Evolutionary conservation across 2,113 vertebrate genomes (phyloP).

Genomic region (Columbina picui): DNA sequence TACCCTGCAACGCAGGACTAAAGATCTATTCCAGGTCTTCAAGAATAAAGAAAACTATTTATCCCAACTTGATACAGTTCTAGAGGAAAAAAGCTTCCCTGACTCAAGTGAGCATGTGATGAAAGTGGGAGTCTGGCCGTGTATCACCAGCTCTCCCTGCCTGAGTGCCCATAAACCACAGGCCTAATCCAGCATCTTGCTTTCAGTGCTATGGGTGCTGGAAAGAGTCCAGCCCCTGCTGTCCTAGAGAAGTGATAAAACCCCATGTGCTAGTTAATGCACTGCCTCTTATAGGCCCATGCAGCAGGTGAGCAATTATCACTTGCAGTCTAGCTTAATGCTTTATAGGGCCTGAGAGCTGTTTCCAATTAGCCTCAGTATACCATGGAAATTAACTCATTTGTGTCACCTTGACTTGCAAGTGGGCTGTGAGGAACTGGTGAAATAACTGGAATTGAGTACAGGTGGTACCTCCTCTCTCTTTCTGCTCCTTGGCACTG

Average conservation of each 20-base stretch:
- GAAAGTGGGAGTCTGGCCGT: not conserved
- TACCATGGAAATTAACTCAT: constrained; percentile 64
- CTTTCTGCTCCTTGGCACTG: not conserved
- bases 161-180: not conserved
- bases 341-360: constrained; percentile 57
- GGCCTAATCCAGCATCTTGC: not conserved
- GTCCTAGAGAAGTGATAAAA: constrained; percentile 49
- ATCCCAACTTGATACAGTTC: not conserved
- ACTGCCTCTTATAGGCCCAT: constrained; percentile 39
- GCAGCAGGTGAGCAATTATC: constrained; percentile 74
- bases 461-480: constrained; percentile 11
- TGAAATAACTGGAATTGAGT: not conserved
- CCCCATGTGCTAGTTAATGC: constrained; percentile 33
- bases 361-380: constrained; percentile 68
- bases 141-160: not conserved
- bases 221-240: not conserved
- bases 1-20: not conserved
- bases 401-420: constrained; percentile 56
- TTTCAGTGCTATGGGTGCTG: not conserved
- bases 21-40: not conserved
- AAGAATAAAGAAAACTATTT: not conserved
- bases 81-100: not conserved
- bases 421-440: not conserved
- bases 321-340: constrained; percentile 39
- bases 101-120: not conserved